A percentile compares a stretch with the other conserved stretches of the same genome.
Conservation (phyloP, 2,888 invertebrate genomes). For the Acrobasis suavella region DNA sequence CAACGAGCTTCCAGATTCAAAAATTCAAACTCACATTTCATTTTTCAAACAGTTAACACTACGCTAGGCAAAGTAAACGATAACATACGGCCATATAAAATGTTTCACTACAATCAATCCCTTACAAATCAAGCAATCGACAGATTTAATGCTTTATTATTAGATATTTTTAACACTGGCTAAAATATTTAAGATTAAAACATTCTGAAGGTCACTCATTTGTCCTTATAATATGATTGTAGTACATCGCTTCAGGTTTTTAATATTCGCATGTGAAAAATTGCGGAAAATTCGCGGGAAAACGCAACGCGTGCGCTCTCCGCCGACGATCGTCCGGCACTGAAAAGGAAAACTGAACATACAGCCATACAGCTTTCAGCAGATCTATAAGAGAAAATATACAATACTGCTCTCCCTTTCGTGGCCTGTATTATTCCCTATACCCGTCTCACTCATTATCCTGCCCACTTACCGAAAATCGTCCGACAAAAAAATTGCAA, state of each 20-base stretch:
- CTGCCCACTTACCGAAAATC: conserved; percentile 27
- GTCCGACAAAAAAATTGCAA: conserved; percentile 22
- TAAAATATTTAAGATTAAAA: neutral
- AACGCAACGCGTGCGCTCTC: conserved; percentile 7
- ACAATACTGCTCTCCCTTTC: conserved; percentile 50
- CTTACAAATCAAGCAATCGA: conserved; percentile 20
- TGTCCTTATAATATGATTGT: conserved; percentile 17
- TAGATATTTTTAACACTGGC: conserved; percentile 14
- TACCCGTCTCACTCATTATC: conserved; percentile 25
- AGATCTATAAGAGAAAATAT: conserved; percentile 77
- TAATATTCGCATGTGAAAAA: conserved; percentile 10
- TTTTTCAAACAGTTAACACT: conserved; percentile 8
- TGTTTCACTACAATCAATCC: conserved; percentile 20
- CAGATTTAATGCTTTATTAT: conserved; percentile 21
- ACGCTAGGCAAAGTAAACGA: conserved; percentile 18
- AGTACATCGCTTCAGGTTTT: conserved; percentile 9
- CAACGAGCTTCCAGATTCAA: conserved; percentile 22
- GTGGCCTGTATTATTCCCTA: neutral
- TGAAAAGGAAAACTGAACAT: conserved; percentile 19
- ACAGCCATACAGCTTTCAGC: conserved; percentile 58
- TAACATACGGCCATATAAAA: conserved; percentile 14
- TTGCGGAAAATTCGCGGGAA: conserved; percentile 18
- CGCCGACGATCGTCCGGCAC: conserved; percentile 12
- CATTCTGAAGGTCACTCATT: conserved; percentile 15
- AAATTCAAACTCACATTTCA: conserved; percentile 19